Conservation (phyloP, 2,888 invertebrate genomes). For the Trichogramma evanescens region DNA sequence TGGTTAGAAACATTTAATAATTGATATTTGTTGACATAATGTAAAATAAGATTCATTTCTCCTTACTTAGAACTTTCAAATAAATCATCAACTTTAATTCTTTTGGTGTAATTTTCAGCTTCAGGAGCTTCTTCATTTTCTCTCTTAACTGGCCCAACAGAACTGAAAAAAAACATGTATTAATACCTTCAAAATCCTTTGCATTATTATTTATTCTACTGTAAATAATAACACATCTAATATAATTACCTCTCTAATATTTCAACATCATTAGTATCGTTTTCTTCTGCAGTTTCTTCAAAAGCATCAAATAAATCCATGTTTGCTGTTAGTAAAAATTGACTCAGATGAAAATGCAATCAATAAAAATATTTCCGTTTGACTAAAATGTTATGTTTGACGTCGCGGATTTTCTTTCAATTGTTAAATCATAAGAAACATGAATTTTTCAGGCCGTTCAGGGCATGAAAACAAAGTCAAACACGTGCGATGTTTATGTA, state of each 20-base stretch:
- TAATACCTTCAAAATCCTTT: too few relatives aligned
- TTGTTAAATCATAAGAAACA: too few relatives aligned
- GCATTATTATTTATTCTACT: background rate
- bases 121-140: slow-evolving; percentile 30
- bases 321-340: too few relatives aligned
- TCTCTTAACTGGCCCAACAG: slow-evolving; percentile 20
- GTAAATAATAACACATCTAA: slow-evolving; percentile 17
- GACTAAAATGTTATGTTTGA: too few relatives aligned
- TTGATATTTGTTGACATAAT: background rate
- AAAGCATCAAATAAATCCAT: slow-evolving; percentile 45
- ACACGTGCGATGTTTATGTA: too few relatives aligned
- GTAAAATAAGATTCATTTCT: background rate
- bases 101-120: slow-evolving; percentile 27
- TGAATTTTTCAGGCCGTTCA: too few relatives aligned
- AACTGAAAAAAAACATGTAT: background rate
- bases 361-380: too few relatives aligned
- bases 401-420: too few relatives aligned
- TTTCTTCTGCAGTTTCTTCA: slow-evolving; percentile 30
- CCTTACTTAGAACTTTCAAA: slow-evolving; percentile 42
- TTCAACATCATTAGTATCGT: slow-evolving; percentile 28
- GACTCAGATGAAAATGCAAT: too few relatives aligned
- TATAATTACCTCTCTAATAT: slow-evolving; percentile 12
- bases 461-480: too few relatives aligned
- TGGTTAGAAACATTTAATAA: slow-evolving; percentile 6
- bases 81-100: slow-evolving; percentile 33